Percentiles rank a stretch among this genome's conserved stretches.
These are phyloP conservation scores for Ormyrus nitidulus DNA, from an alignment of 2,888 invertebrate species.

Conservation along the genomic window DNA sequence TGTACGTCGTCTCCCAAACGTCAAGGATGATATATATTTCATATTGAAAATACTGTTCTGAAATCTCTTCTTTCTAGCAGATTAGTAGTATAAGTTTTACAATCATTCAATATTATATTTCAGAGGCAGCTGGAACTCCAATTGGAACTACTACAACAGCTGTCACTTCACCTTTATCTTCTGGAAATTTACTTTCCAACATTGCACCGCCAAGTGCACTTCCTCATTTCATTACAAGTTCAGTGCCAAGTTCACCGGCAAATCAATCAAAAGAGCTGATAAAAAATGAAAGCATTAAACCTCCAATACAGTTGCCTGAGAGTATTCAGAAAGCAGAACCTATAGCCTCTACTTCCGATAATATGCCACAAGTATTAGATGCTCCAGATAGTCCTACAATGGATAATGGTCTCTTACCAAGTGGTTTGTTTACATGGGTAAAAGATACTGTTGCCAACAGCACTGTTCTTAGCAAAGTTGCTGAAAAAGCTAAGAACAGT, in stretches of 20 bases:
- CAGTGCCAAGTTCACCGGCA: conserved; percentile 60
- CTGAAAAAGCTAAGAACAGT: conserved; percentile 86
- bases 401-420: conserved; percentile 75
- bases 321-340: conserved; percentile 47
- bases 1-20: not conserved
- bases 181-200: conserved; percentile 81
- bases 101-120: conserved; percentile 52
- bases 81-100: not conserved
- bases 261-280: conserved; percentile 51
- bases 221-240: conserved; percentile 81
- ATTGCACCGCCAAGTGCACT: conserved; percentile 83
- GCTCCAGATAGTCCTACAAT: conserved; percentile 53
- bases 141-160: conserved; percentile 13
- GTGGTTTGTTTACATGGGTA: conserved; percentile 82
- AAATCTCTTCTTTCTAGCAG: too few relatives aligned
- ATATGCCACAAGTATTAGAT: conserved; percentile 43
- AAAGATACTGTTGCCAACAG: conserved; percentile 83
- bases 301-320: conserved; percentile 6
- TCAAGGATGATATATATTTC: not conserved
- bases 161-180: conserved; percentile 64
- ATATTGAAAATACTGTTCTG: not conserved
- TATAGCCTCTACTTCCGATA: conserved; percentile 37
- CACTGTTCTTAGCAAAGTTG: conserved; percentile 81
- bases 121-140: conserved; percentile 67
- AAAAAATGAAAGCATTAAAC: conserved; percentile 30